Conservation (phyloP, 2,113 vertebrate species). For the Oriolus oriolus region DNA sequence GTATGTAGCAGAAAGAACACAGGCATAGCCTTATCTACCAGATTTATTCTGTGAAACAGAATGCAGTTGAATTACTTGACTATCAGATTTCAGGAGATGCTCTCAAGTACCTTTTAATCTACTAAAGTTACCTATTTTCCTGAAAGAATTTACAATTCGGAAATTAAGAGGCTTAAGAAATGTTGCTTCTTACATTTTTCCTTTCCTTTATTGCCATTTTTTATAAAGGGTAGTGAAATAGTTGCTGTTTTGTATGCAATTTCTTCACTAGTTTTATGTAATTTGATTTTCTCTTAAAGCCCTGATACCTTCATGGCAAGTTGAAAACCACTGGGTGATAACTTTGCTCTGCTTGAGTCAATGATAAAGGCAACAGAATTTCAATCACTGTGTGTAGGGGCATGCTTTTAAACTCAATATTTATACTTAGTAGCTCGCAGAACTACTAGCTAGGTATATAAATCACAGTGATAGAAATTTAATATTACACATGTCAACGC, state of each 20-base stretch:
- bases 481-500: neutral
- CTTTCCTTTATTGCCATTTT: neutral
- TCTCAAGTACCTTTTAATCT: neutral
- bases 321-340: neutral
- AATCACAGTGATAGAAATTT: neutral
- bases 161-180: neutral
- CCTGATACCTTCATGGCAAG: neutral
- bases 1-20: neutral
- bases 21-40: neutral
- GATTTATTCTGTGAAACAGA: conserved; percentile 17
- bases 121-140: neutral
- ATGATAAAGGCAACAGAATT: neutral
- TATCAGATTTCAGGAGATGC: neutral
- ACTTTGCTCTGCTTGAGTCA: neutral
- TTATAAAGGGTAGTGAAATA: neutral
- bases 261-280: neutral
- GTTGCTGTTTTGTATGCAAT: neutral
- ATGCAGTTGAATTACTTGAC: neutral
- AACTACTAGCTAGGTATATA: neutral
- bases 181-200: neutral
- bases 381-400: neutral
- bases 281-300: neutral
- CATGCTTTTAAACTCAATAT: neutral
- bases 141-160: neutral
- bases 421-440: neutral